A percentile compares a stretch with the other conserved stretches of the same genome.
phyloP scores from a whole-genome alignment of 2,888 invertebrate genomes.

The Flexamia atlantica region DNA sequence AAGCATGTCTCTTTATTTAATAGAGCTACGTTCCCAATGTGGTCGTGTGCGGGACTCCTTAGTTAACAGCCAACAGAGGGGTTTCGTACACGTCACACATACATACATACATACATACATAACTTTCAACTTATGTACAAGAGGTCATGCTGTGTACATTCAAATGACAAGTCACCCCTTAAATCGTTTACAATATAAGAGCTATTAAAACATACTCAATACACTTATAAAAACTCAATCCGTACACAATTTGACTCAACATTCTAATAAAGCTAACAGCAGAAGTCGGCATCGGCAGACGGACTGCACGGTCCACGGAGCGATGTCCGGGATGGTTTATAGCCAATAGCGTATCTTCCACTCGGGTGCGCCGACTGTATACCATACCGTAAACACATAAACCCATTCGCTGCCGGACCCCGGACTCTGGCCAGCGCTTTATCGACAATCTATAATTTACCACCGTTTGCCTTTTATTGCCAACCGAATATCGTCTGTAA shows the following conservation, averaged over 20 bases:
- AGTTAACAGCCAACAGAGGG: too few species aligned
- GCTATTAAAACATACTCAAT: too few species aligned
- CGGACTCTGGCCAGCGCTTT: background rate
- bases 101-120: too few species aligned
- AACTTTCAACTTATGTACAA: too few species aligned
- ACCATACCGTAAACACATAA: conserved; percentile 26
- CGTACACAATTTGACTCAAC: background rate
- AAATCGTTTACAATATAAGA: too few species aligned
- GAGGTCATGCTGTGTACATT: too few species aligned
- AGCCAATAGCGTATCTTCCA: conserved; percentile 37
- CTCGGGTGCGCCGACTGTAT: conserved; percentile 9
- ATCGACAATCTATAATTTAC: background rate
- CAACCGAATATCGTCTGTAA: background rate
- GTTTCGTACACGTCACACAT: too few species aligned
- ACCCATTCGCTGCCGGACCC: conserved; percentile 12
- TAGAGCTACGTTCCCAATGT: too few species aligned
- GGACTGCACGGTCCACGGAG: background rate
- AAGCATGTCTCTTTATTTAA: too few species aligned
- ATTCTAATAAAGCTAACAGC: background rate
- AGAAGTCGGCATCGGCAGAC: background rate
- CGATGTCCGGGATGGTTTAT: conserved; percentile 25
- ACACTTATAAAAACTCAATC: too few species aligned
- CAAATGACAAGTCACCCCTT: too few species aligned
- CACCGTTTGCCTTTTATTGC: background rate
- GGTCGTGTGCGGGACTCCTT: too few species aligned